Evolutionary conservation across 2,113 vertebrate genomes (phyloP), one percentile per base, ranked within the genome.

Genomic region (Odontesthes bonariensis): DNA sequence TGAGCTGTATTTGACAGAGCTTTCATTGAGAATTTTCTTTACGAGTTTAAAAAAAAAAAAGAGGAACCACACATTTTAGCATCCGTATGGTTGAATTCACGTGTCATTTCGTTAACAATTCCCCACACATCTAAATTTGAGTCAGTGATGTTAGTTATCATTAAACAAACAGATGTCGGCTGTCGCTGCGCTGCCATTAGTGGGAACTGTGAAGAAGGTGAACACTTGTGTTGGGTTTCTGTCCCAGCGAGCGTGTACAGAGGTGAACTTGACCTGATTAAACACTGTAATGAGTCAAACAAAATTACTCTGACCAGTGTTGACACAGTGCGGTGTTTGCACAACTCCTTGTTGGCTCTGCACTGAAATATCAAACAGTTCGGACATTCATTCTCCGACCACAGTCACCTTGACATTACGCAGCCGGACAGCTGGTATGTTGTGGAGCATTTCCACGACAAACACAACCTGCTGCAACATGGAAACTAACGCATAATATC

Each of bases 231-330:
- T 77, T 70, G 46, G 75, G 44, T 79, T 81, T 84, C 76, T 58
- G 46, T 80, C 60, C 77, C 81, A 44, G 81, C 86, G 72, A 64
- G 54, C 54, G 4, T 75, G 68, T 72, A 72, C 78, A 68, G 76
- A 78, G 82, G 81, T 90, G 85, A 91, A 82, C 82, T 82, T 77
- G 85, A 83, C 87, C 81, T 88, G 87, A 90, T 90, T 86, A 86
- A 90, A 88, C 74, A 81, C 86, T 88, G 85, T 91, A 91, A 92
- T 89, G 88, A 92, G 82, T 93, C 86, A 86, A 77, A 88, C 88
- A 53, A 81, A 91, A 92, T 86, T 84, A 88, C 87, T 82, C 71
- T 60, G 75, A 79, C 77, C 75, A 46, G 82, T 86, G 89, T 92
- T 92, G 85, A 89, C 88, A 81, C 77, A 81, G 79, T 7, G 47